Evolutionary conservation across 2,888 invertebrate species (phyloP), one percentile per base, ranked within the genome.

Genomic region (Dolomedes plantarius): DNA sequence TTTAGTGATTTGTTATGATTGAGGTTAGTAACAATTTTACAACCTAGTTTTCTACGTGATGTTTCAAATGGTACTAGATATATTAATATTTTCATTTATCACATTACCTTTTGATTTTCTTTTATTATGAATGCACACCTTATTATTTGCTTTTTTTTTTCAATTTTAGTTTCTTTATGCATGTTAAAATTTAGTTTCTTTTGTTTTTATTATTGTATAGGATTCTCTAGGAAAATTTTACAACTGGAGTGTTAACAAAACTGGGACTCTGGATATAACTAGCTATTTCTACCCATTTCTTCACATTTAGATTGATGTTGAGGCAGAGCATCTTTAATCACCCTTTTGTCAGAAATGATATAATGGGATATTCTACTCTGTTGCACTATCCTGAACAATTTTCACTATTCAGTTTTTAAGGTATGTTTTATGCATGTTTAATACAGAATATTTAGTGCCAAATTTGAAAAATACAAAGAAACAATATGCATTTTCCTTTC

Each of bases 191-290:
- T 82, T 36, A 76, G 76, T 83, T 75, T 46, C 28, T 71, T 69
- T 83, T 83, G 56, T 16, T 83, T 82, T 83, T 83, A 65, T 82
- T 69, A 69, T 69, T 72, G 50, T 74, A 71, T 71, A 82, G 81
- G 81, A 41, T 9, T 62, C 62, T 74, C 56, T 68, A 81, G 41
- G 75, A 62, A 82, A 69, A n/a, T 41, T 64, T 71, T 41, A 39
- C 56, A 69, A n/a, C 46, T 82, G 82, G 36, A 74, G 50, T 76
- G 65, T 74, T 68, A 73, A 56, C 56, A 62, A 16, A 36, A 71
- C 46, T 71, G 76, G 65, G 76, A 76, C 29, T 72, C 39, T 72
- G 71, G 50, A 72, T 75, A 74, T 69, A 75, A 69, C 31, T 39
- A 64, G 41, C 74, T 75, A 36, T 75, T 75, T 69, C 69, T 69